These are phyloP conservation scores for Lasioglossum villosulum DNA, from an alignment of 2,888 invertebrate species.

Conservation along the genomic window DNA sequence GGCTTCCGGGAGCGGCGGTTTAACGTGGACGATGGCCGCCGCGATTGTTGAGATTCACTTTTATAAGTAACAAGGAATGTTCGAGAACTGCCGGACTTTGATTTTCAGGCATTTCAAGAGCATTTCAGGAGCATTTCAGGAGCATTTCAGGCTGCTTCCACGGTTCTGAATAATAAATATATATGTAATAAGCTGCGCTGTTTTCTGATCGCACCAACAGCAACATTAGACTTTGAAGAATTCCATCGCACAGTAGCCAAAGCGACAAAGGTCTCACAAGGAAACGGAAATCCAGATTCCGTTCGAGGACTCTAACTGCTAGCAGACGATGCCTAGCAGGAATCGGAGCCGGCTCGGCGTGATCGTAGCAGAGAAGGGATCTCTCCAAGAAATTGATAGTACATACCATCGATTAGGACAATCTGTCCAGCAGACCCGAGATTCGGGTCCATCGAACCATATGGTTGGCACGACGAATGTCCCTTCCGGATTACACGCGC, in stretches of 20 bases:
- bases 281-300: neutral
- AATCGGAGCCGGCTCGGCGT: neutral
- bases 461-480: neutral
- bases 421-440: neutral
- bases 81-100: neutral
- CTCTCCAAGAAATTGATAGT: neutral
- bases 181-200: too few species aligned
- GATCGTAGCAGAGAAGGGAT: neutral
- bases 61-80: neutral
- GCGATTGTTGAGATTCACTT: neutral
- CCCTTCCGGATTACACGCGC: constrained; percentile 1
- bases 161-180: too few species aligned
- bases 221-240: too few species aligned
- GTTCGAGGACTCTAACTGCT: neutral
- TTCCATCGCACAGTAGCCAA: neutral
- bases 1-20: constrained; percentile 5
- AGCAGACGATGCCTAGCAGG: neutral
- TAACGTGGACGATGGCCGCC: neutral
- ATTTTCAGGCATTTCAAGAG: too few species aligned
- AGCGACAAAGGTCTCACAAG: neutral
- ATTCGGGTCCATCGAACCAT: neutral
- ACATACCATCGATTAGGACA: neutral
- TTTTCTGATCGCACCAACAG: too few species aligned
- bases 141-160: neutral
- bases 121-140: too few species aligned